Evolutionary conservation across 2,113 vertebrate species (phyloP), one percentile per base, ranked within the genome.

Genomic region (Brachionichthys hirsutus): DNA sequence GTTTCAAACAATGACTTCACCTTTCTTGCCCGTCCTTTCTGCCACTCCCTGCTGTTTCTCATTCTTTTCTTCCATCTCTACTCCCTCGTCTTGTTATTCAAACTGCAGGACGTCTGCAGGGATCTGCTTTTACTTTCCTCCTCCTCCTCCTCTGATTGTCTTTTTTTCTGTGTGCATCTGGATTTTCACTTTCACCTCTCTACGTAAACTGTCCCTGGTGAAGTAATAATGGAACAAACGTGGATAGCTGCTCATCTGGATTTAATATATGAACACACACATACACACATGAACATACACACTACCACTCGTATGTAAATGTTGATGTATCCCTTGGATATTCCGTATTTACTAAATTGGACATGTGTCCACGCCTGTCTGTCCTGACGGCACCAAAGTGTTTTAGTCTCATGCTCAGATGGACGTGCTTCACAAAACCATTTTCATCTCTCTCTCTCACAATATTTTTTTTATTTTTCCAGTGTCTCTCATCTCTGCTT

Each of bases 361-460:
- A 35, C 52, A 64, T 54, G 58, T 50, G 61, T 40, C 49, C 22
- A 34, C 61, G n/a, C 2, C 2, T n/a, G 45, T 56, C 11, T 16
- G 17, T 42, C 12, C 17, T 30, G 24, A 30, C 24, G 24, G 24
- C 5, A 30, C 24, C 24, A 30, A 8, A 30, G 24, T 30, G 24
- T 30, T 40, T 44, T 44, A 44, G 14, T 30, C 24, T 30, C 24
- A 30, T 30, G 24, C 24, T 62, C 35, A 73, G 55, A 85, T 82
- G 69, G 72, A 64, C 62, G 58, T 36, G 12, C 7, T 34, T 15
- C 10, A 42, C 45, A 63, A 12, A 68, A 72, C 18, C 84, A 85
- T 85, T 86, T 49, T 17, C 84, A 85, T 85, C 85, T 49, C 78
- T 88, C 73, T 76, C 71, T 50, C 44, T 67, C 74, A 79, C 58